phyloP scores from a whole-genome alignment of 2,888 invertebrate genomes.

The Luffia ferchaultella region DNA sequence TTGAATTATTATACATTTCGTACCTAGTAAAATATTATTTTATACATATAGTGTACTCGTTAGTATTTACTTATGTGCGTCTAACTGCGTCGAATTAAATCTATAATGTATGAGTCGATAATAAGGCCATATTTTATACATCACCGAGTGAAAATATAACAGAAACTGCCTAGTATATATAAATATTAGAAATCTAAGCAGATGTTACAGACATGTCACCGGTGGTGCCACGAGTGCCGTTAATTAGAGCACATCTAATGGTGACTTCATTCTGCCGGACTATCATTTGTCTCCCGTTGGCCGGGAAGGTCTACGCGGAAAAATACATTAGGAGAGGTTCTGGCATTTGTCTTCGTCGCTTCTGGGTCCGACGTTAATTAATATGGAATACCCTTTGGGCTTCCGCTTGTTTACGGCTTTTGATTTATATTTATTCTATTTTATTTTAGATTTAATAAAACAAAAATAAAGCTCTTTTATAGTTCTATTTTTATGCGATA shows the following conservation, averaged over 20 bases:
- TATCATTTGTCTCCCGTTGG: slow-evolving; percentile 58
- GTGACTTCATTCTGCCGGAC: slow-evolving; percentile 63
- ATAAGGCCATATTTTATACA: too few species aligned
- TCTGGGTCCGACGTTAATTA: slow-evolving; percentile 54
- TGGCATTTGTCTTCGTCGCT: slow-evolving; percentile 61
- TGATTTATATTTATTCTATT: slow-evolving; percentile 20
- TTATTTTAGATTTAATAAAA: too few species aligned
- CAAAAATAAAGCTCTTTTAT: too few species aligned
- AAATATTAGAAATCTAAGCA: background rate
- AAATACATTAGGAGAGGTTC: slow-evolving; percentile 55
- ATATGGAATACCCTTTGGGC: slow-evolving; percentile 60
- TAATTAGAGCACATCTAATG: slow-evolving; percentile 45
- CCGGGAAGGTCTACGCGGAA: slow-evolving; percentile 38
- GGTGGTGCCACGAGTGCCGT: background rate
- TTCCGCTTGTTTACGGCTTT: slow-evolving; percentile 41
- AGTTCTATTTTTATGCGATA: too few species aligned
- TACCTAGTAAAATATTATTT: too few species aligned
- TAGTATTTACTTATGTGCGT: too few species aligned
- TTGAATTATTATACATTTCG: too few species aligned
- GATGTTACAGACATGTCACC: background rate
- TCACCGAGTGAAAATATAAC: background rate
- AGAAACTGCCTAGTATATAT: background rate
- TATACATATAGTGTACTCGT: too few species aligned
- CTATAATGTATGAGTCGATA: too few species aligned
- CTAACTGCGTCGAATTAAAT: too few species aligned